Conservation (phyloP, 2,113 vertebrate species). For the Drymodes brunneopygia region DNA sequence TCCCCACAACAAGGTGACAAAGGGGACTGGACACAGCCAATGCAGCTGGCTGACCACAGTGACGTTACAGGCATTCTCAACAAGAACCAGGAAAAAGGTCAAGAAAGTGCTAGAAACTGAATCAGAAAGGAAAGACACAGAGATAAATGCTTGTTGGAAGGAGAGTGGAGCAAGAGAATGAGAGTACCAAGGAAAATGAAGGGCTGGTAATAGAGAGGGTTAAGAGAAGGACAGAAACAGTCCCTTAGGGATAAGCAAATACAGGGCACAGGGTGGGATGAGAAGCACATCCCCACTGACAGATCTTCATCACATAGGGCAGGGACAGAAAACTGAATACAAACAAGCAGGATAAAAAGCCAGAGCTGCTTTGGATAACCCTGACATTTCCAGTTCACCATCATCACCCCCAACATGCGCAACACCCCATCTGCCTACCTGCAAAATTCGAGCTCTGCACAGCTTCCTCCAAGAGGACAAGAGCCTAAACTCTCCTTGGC, state of each 20-base stretch:
- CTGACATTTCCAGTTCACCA: background rate
- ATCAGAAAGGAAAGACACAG: background rate
- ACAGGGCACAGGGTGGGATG: background rate
- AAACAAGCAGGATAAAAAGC: background rate
- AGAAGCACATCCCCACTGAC: background rate
- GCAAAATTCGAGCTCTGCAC: background rate
- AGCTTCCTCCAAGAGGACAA: background rate
- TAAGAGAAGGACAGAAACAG: background rate
- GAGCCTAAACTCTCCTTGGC: background rate
- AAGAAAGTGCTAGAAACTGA: background rate
- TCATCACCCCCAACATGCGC: background rate
- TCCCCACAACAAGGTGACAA: background rate
- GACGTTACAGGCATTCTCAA: background rate
- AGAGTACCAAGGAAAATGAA: background rate
- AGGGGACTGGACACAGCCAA: background rate
- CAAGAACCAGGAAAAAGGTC: background rate
- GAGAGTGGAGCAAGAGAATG: background rate
- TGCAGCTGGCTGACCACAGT: background rate
- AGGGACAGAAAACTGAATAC: fast-evolving
- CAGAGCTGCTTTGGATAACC: background rate
- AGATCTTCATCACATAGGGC: background rate
- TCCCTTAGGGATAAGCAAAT: background rate
- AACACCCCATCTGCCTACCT: background rate
- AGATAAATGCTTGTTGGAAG: background rate
- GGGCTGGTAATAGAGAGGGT: background rate